Evolutionary conservation across 2,113 vertebrate species (phyloP), one percentile per base, ranked within the genome.

Genomic region (Corynorhinus townsendii): DNA sequence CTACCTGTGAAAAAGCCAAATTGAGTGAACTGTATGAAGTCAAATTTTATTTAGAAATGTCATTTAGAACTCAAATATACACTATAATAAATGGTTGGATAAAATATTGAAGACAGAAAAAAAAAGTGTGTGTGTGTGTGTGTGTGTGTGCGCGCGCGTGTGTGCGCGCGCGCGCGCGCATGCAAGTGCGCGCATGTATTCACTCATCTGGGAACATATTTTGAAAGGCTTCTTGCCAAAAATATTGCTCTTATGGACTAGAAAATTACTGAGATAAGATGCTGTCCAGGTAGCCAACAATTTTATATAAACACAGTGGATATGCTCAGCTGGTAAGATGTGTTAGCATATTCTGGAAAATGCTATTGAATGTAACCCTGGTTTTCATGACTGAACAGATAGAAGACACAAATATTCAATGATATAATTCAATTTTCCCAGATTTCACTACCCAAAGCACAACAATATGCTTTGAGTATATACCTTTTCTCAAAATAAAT

Each of bases 181-280:
- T n/a, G n/a, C n/a, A n/a, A n/a, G n/a, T n/a, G n/a, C n/a, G n/a
- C n/a, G n/a, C n/a, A n/a, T 56, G 16, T 69, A 12, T 83, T 80
- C 12, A 49, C 49, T 94, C 35, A 56, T 54, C 35, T 54, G 64
- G 8, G 7, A 85, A 30, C 84, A 69, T 59, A 30, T 93, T 91
- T 93, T 91, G 52, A 95, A 94, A 91, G 72, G 30, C 20, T 93
- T 96, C 79, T 93, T 82, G 38, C 16, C 59, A 83, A 94, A 86
- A 59, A 38, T 86, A 76, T 35, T 59, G 68, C 80, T 79, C 24
- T 5, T 66, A 56, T 69, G 69, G 9, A 93, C 69, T 69, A 69
- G 20, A 96, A 96, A 95, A 96, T 89, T 89, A 89, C 19, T 89
- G 49, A 91, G 40, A 89, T 52, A 82, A 79, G 16, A 83, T 64